Evolutionary conservation across 1,140 invertebrate species (phyloP).

Genomic region (Pinna nobilis): DNA sequence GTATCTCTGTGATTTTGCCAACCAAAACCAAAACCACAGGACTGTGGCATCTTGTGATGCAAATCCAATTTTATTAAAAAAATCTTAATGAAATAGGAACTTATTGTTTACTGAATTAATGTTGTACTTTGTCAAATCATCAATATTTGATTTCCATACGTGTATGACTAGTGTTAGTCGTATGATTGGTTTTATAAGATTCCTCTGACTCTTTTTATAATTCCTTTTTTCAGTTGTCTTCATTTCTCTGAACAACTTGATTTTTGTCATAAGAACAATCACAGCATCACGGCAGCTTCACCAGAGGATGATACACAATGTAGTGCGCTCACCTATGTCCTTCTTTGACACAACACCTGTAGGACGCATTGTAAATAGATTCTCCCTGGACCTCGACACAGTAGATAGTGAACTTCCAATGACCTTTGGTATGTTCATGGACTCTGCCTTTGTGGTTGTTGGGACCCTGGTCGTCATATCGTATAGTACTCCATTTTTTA

Average conservation of each 20-base stretch:
- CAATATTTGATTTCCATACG: too few relatives aligned
- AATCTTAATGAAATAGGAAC: too few relatives aligned
- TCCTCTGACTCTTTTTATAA: too few relatives aligned
- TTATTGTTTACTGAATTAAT: too few relatives aligned
- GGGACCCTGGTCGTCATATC: slow-evolving; percentile 93
- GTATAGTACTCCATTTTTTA: slow-evolving; percentile 90
- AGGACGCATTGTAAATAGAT: slow-evolving; percentile 80
- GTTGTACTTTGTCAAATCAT: too few relatives aligned
- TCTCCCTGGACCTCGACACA: slow-evolving; percentile 77
- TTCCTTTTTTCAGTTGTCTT: slow-evolving; percentile 52
- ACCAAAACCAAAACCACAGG: too few relatives aligned
- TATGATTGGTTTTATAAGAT: too few relatives aligned
- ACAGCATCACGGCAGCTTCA: slow-evolving; percentile 86
- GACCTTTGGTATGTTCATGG: slow-evolving; percentile 66
- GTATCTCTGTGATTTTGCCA: too few relatives aligned
- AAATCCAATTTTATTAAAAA: too few relatives aligned
- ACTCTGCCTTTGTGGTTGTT: slow-evolving; percentile 82
- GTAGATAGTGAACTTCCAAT: slow-evolving; percentile 70
- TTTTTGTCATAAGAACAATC: slow-evolving; percentile 18
- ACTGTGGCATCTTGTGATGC: too few relatives aligned
- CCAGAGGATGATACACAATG: slow-evolving; percentile 82
- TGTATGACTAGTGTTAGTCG: too few relatives aligned
- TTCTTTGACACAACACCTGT: slow-evolving; percentile 82
- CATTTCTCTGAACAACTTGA: not conserved
- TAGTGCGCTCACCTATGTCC: slow-evolving; percentile 76